These are phyloP conservation scores for Rhorus exstirpatorius DNA, from an alignment of 2,888 invertebrate species.

Conservation along the genomic window DNA sequence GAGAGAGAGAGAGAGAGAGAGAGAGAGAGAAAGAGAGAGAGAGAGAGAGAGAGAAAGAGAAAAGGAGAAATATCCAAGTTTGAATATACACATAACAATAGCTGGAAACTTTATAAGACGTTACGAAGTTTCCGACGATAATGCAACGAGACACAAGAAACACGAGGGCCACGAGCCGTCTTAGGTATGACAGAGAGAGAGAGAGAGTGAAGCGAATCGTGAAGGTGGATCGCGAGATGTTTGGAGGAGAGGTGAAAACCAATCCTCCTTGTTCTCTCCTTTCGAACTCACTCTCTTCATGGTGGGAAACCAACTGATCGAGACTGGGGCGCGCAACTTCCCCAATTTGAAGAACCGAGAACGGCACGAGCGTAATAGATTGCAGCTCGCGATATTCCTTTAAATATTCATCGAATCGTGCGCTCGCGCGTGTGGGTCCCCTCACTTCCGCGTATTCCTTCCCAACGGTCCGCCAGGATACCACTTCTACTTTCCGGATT, in stretches of 20 bases:
- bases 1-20: not conserved
- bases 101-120: slow-evolving; percentile 80
- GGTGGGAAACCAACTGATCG: slow-evolving; percentile 27
- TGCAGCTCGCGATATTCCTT: slow-evolving; percentile 72
- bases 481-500: slow-evolving; percentile 21
- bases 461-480: slow-evolving; percentile 20
- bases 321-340: slow-evolving; percentile 75
- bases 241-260: slow-evolving; percentile 23
- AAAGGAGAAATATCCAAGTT: slow-evolving; percentile 60
- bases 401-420: slow-evolving; percentile 79
- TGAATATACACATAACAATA: slow-evolving; percentile 77
- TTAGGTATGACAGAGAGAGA: not conserved
- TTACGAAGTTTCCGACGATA: slow-evolving; percentile 81
- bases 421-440: slow-evolving; percentile 38
- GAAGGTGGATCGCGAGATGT: slow-evolving; percentile 25
- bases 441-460: not conserved
- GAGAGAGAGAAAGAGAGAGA: not conserved
- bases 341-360: slow-evolving; percentile 79
- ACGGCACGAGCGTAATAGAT: slow-evolving; percentile 68
- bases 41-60: slow-evolving; percentile 1
- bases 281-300: not conserved
- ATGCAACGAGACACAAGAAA: slow-evolving; percentile 79
- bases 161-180: slow-evolving; percentile 41
- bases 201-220: slow-evolving; percentile 9
- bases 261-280: not conserved